phyloP scores from a whole-genome alignment of 2,888 invertebrate genomes.

The Chloroclystis v-ata region DNA sequence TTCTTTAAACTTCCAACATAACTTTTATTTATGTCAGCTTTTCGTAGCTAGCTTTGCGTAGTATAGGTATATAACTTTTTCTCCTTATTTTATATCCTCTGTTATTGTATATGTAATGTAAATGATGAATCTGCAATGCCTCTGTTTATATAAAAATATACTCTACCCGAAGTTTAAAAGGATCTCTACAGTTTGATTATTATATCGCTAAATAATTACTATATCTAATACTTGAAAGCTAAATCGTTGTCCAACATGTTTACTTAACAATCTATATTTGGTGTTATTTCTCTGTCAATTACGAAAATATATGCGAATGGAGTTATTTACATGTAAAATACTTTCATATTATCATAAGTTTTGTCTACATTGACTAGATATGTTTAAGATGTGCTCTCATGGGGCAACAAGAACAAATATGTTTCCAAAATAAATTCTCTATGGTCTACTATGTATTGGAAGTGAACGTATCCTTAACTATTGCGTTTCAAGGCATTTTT shows the following conservation, averaged over 20 bases:
- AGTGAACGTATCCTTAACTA: constrained; percentile 68
- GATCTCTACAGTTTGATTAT: background rate
- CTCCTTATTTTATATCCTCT: too few species aligned
- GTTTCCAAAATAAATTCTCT: constrained; percentile 69
- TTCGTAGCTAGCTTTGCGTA: too few species aligned
- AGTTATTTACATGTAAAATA: constrained; percentile 59
- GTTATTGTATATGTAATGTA: background rate
- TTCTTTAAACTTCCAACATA: too few species aligned
- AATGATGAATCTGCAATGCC: constrained; percentile 1
- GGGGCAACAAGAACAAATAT: constrained; percentile 56
- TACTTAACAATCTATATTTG: constrained; percentile 39
- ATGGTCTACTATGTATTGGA: constrained; percentile 42
- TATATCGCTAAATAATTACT: constrained; percentile 5
- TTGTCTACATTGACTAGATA: constrained; percentile 75
- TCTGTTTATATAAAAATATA: constrained; percentile 20
- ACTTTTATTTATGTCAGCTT: too few species aligned
- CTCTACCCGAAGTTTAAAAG: constrained; percentile 7
- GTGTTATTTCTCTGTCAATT: constrained; percentile 40
- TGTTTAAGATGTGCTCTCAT: constrained; percentile 69
- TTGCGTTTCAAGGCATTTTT: constrained; percentile 72
- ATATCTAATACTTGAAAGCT: constrained; percentile 3
- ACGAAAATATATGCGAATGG: constrained; percentile 71
- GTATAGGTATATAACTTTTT: too few species aligned
- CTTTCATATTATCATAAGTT: constrained; percentile 38
- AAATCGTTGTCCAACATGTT: constrained; percentile 28